phyloP scores from a whole-genome alignment of 2,797 vertebrate genomes.

The Pseudomugil tenellus region DNA sequence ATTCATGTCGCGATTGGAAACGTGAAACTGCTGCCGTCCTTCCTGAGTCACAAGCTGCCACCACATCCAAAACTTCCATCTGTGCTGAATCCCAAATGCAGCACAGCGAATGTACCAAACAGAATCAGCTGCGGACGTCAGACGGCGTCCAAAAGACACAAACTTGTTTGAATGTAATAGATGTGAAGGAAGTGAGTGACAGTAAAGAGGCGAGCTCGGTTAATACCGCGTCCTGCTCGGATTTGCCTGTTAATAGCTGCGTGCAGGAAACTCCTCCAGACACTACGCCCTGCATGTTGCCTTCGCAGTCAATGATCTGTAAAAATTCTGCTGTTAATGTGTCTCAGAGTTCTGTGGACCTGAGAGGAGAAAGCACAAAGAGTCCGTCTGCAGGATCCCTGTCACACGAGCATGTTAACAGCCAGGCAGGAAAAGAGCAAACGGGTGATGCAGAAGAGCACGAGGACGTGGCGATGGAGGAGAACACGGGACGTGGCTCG shows the following conservation, averaged over 20 bases:
- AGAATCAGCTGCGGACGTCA: conserved; percentile 27
- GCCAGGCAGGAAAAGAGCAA: conserved; percentile 23
- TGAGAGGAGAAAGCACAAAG: conserved; percentile 22
- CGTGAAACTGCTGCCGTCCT: conserved; percentile 25
- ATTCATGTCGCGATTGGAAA: conserved; percentile 20
- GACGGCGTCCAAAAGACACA: conserved; percentile 18
- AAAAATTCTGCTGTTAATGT: conserved; percentile 23
- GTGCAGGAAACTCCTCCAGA: conserved; percentile 49
- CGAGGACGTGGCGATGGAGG: conserved; percentile 57
- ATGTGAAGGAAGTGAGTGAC: conserved; percentile 39
- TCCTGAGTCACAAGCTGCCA: conserved; percentile 18
- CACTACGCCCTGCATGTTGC: conserved; percentile 24
- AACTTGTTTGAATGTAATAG: conserved; percentile 46
- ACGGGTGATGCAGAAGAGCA: conserved; percentile 43
- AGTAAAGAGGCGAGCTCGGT: conserved; percentile 17
- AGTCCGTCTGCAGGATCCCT: conserved; percentile 1
- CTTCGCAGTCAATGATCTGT: conserved; percentile 55
- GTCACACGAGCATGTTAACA: conserved; percentile 10
- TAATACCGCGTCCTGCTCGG: conserved; percentile 37
- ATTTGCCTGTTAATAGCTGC: conserved; percentile 46
- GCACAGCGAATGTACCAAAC: conserved; percentile 20
- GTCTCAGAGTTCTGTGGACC: conserved; percentile 1
- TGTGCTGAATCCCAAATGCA: conserved; percentile 26
- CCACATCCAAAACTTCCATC: conserved; percentile 25
- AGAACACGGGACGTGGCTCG: conserved; percentile 40